Percentiles rank a stretch among this genome's conserved stretches.
These are phyloP conservation scores for sheep (Ovis aries) DNA, from an alignment of 2,113 vertebrate species.

Conservation along the genomic window ARS-UI_Ramb_v3.0 NC_056060.1:57985001-57985500, in stretches of 20 bases:
- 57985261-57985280: background rate
- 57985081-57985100: background rate
- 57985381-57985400: background rate
- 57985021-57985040: background rate
- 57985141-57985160: background rate
- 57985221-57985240: background rate
- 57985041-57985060: background rate
- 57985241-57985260: background rate
- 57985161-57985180: background rate
- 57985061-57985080: background rate
- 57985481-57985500: constrained; percentile 8
- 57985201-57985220: background rate
- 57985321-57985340: background rate
- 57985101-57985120: background rate
- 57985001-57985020: background rate
- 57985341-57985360: background rate
- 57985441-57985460: background rate
- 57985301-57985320: background rate
- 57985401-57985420: background rate
- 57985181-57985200: background rate
- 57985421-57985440: constrained; percentile 1
- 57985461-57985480: background rate
- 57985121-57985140: background rate
- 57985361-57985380: background rate
- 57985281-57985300: background rate